phyloP scores from a whole-genome alignment of 1,140 invertebrate genomes.

The Rhagoletis pomonella region DNA sequence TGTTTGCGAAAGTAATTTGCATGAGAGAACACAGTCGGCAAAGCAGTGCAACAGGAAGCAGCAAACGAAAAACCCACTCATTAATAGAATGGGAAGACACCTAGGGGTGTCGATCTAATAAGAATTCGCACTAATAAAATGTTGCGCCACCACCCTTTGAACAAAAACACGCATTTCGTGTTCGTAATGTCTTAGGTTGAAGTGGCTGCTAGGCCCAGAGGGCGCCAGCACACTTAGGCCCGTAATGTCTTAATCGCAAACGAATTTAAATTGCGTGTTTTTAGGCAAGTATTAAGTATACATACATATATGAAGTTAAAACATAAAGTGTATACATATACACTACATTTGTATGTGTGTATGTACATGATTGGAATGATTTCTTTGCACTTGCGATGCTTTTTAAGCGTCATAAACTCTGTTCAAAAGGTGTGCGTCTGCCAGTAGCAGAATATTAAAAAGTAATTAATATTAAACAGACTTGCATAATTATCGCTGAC shows the following conservation, averaged over 20 bases:
- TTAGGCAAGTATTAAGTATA: neutral
- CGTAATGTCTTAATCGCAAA: conserved; percentile 18
- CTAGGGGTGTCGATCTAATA: conserved; percentile 5
- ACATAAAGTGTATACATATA: neutral
- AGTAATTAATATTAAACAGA: conserved; percentile 35
- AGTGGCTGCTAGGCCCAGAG: too few species aligned
- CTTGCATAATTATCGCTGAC: conserved; percentile 34
- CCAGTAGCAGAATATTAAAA: conserved; percentile 42
- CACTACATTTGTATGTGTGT: neutral
- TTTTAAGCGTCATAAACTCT: too few species aligned
- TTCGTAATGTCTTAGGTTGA: too few species aligned
- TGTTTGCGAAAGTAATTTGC: neutral
- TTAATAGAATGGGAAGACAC: neutral
- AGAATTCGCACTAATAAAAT: neutral
- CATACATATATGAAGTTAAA: too few species aligned
- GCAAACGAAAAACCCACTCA: neutral
- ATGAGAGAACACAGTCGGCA: neutral
- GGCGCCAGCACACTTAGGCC: too few species aligned
- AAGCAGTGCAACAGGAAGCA: conserved; percentile 41
- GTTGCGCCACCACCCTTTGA: neutral
- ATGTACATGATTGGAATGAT: neutral
- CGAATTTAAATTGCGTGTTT: neutral
- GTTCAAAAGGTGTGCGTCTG: too few species aligned
- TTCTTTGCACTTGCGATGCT: neutral
- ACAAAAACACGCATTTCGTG: neutral